Base-by-base conservation (phyloP, 1,140 invertebrate genomes). In the Nomia melanderi region DNA sequence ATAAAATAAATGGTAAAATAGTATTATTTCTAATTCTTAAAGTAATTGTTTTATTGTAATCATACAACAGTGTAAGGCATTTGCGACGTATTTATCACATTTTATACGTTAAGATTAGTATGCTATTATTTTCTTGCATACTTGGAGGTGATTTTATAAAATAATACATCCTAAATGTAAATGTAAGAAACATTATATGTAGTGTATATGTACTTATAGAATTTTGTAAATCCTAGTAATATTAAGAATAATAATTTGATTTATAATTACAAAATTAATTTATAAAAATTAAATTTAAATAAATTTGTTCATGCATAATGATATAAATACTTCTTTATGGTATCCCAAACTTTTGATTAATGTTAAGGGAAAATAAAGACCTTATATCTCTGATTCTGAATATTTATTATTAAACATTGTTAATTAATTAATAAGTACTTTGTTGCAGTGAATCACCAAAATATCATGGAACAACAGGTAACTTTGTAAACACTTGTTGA, bases 71-170 rank as follows among this genome's bases (percentile, higher is more conserved):
- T 9, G 4, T 33, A 39, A 70, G 44, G n/a, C 33, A 76, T 39
- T 53, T 60, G 25, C 20, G 63, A 71, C 12, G 47, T 59, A 59
- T 63, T 44, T 50, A 50, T 11, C n/a, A 64, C 39, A 11, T 65
- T 23, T 64, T 65, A 25, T 63, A 25, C 47, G 47, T 9, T 73
- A 57, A 47, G 25, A 78, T 33, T 23, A 54, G 54, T 54, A 67
- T 67, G 36, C 9, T 9, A 66, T 53, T 33, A 29, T 5, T 47
- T 44, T 17, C 39, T 27, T 64, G 17, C 41, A 44, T 17, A 20
- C 39, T 27, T n/a, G 20, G 5, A 47, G 29, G 25, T 47, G 47
- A 64, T 25, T 47, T 44, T 64, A 64, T 7, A 17, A 20, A 47
- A 29, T 27, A 47, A 6, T 25, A 7, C 47, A 47, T 29, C 17